A percentile compares a stretch with the other conserved stretches of the same genome.
These are phyloP conservation scores for Pentalonia nigronervosa DNA, from an alignment of 1,140 invertebrate genomes.

Conservation along the genomic window DNA sequence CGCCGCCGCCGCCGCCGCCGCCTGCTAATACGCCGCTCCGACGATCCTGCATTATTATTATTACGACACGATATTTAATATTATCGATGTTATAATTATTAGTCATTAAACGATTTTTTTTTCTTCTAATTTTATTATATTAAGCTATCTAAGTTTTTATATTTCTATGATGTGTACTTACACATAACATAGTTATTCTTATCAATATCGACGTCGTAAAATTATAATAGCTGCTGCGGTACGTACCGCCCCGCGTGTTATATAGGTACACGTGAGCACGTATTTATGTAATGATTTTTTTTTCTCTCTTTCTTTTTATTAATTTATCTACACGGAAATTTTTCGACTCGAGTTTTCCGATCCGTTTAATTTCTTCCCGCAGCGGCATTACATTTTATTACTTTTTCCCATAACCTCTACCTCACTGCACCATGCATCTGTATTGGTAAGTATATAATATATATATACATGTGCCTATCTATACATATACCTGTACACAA, in stretches of 20 bases:
- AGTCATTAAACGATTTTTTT: too few relatives aligned
- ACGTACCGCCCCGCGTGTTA: neutral
- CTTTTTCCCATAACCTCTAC: neutral
- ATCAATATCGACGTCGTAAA: neutral
- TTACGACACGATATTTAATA: too few relatives aligned
- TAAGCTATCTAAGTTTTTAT: too few relatives aligned
- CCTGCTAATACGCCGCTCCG: neutral
- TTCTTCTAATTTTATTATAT: too few relatives aligned
- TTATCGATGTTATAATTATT: too few relatives aligned
- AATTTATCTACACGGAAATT: neutral
- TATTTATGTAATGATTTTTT: neutral
- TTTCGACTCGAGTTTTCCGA: neutral
- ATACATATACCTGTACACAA: neutral
- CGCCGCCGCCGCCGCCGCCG: neutral
- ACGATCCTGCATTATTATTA: too few relatives aligned
- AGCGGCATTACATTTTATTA: neutral
- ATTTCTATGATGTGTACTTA: too few relatives aligned
- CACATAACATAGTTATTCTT: neutral
- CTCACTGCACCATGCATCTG: neutral
- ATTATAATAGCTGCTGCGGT: neutral
- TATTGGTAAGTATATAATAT: neutral
- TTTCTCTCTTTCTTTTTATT: neutral
- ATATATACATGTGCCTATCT: neutral
- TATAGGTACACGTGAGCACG: neutral
- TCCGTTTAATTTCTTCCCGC: neutral